Percentiles rank a stretch among this genome's conserved stretches.
phyloP scores from a whole-genome alignment of 1,140 invertebrate genomes.

The Armadillidium nasatum region DNA sequence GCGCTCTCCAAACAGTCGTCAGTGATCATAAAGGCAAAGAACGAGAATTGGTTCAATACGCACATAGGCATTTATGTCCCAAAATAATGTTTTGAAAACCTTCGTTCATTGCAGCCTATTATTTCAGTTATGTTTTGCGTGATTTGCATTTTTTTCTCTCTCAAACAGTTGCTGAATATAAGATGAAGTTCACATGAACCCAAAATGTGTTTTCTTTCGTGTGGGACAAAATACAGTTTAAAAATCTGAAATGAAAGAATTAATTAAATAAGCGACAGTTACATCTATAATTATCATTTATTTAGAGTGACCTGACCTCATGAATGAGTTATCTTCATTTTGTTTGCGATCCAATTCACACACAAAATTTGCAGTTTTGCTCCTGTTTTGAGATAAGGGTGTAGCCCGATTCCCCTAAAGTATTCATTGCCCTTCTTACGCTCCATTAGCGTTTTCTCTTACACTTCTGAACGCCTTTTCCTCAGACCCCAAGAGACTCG shows the following conservation, averaged over 20 bases:
- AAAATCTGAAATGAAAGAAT: too few relatives aligned
- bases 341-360: background rate
- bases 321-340: background rate
- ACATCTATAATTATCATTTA: background rate
- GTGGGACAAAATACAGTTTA: too few relatives aligned
- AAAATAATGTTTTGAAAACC: too few relatives aligned
- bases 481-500: background rate
- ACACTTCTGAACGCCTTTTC: background rate
- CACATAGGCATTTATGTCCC: too few relatives aligned
- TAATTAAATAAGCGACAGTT: background rate
- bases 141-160: too few relatives aligned
- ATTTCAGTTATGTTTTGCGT: too few relatives aligned
- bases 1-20: background rate
- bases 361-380: background rate
- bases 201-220: too few relatives aligned
- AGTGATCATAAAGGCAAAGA: background rate
- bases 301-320: background rate
- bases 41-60: background rate
- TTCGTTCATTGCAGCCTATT: too few relatives aligned
- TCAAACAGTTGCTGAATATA: too few relatives aligned
- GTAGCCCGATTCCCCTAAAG: background rate
- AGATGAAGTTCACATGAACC: too few relatives aligned
- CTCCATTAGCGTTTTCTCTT: background rate
- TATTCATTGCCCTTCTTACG: constrained; percentile 6
- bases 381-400: too few relatives aligned